phyloP scores from a whole-genome alignment of 2,113 vertebrate genomes.

The Daboia siamensis region DNA sequence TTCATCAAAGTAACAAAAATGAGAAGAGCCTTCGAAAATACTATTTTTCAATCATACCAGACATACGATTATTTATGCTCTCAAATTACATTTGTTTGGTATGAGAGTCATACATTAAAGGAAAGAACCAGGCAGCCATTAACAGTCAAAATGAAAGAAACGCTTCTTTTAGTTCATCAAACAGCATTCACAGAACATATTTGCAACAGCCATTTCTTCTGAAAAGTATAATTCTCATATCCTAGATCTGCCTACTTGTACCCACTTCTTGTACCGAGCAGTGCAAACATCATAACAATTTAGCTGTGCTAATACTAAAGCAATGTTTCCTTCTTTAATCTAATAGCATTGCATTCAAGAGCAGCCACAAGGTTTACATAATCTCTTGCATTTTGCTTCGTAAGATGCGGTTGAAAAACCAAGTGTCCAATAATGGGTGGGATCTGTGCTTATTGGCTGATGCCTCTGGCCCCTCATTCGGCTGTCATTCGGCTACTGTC shows the following conservation, averaged over 20 bases:
- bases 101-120: not conserved
- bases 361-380: not conserved
- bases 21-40: not conserved
- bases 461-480: not conserved
- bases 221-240: not conserved
- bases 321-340: not conserved
- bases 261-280: not conserved
- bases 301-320: not conserved
- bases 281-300: not conserved
- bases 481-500: not conserved
- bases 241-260: not conserved
- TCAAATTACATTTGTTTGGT: not conserved
- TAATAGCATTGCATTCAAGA: not conserved
- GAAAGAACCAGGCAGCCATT: not conserved
- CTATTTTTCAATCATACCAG: not conserved
- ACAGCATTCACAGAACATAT: not conserved
- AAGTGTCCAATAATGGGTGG: not conserved
- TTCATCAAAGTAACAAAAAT: accelerated
- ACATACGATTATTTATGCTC: not conserved
- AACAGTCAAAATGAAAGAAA: not conserved
- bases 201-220: not conserved
- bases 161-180: not conserved
- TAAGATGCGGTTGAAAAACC: not conserved
- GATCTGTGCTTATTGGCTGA: not conserved
- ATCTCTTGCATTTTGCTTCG: not conserved